These are phyloP conservation scores for Tipula vernalis DNA, from an alignment of 2,888 invertebrate genomes.

Conservation along the genomic window DNA sequence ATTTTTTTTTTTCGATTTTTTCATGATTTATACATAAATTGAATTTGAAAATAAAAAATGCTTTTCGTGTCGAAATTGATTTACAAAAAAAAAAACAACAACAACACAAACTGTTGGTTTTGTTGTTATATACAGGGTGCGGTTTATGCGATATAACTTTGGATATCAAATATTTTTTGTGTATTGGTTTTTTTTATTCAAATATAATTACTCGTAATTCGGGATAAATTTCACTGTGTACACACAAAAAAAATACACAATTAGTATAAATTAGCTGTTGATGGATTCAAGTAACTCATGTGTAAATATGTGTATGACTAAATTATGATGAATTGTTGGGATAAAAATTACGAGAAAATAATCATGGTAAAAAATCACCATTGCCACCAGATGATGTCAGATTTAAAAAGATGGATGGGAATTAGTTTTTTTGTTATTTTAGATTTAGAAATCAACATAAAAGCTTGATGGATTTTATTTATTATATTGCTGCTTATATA, in stretches of 20 bases:
- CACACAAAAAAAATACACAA: background rate
- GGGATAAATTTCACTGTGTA: background rate
- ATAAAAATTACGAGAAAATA: background rate
- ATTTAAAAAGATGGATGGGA: background rate
- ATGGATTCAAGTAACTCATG: background rate
- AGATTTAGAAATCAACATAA: background rate
- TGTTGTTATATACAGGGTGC: background rate
- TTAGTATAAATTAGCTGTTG: background rate
- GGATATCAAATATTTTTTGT: background rate
- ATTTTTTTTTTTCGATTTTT: background rate
- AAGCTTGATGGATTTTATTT: background rate
- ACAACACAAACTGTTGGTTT: background rate
- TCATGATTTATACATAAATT: background rate
- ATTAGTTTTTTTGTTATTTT: background rate
- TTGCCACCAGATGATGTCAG: background rate
- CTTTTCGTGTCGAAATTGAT: background rate
- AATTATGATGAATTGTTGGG: background rate
- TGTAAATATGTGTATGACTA: background rate
- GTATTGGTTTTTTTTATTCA: background rate
- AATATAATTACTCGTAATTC: background rate
- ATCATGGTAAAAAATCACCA: background rate
- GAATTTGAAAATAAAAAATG: background rate
- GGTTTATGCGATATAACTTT: background rate
- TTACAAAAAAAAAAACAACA: background rate
- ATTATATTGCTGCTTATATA: background rate